Conservation (phyloP, 2,888 invertebrate species). For the Leptogaster cylindrica region DNA sequence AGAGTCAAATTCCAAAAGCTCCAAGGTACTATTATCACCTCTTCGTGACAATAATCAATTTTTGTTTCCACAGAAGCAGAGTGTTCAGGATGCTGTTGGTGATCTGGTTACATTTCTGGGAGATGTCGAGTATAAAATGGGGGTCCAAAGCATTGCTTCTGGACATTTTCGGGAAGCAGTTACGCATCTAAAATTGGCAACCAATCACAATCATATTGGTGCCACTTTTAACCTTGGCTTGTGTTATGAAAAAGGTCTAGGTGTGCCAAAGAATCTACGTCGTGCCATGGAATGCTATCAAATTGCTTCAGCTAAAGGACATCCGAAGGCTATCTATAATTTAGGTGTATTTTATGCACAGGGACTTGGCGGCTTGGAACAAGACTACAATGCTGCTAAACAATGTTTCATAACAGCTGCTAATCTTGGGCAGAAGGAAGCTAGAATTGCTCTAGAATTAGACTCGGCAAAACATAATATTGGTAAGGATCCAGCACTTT, state of each 20-base stretch:
- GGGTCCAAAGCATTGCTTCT: constrained; percentile 67
- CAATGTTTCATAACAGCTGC: constrained; percentile 67
- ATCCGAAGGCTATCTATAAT: constrained; percentile 73
- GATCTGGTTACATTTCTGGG: constrained; percentile 66
- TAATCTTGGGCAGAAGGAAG: constrained; percentile 66
- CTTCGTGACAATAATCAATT: background rate
- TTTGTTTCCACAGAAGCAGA: constrained; percentile 32
- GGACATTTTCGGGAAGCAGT: constrained; percentile 66
- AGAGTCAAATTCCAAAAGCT: background rate
- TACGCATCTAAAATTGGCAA: constrained; percentile 65
- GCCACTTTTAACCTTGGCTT: constrained; percentile 73
- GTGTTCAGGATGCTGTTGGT: constrained; percentile 54
- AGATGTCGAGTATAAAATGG: constrained; percentile 68
- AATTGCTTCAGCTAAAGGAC: constrained; percentile 69
- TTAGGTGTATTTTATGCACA: constrained; percentile 72
- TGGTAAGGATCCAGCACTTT: too few species aligned
- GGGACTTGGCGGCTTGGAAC: constrained; percentile 67
- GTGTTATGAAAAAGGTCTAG: constrained; percentile 73
- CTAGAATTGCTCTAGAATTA: constrained; percentile 55
- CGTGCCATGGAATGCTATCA: constrained; percentile 74
- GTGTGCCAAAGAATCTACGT: constrained; percentile 67
- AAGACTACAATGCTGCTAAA: constrained; percentile 64
- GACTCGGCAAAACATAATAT: too few species aligned
- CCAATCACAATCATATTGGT: constrained; percentile 66
- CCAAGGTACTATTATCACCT: constrained; percentile 1